These are phyloP conservation scores for Apostichopus californicus DNA, from an alignment of 35 echinoderm and acorn worm genomes.

Conservation along the genomic window DNA sequence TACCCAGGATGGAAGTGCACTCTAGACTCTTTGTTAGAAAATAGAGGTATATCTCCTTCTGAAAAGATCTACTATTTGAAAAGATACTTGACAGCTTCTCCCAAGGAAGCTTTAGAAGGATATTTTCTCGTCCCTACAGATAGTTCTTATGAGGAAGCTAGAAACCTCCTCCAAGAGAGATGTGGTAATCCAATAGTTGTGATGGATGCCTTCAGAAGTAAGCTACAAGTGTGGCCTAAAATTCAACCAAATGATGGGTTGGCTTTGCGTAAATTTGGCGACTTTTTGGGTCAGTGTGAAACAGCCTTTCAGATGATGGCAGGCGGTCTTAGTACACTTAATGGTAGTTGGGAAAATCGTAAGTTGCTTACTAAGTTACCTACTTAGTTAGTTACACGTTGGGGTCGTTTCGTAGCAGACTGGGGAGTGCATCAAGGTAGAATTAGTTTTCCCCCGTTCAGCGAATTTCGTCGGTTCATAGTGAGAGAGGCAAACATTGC, in stretches of 20 bases:
- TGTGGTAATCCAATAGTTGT: not conserved
- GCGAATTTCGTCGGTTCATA: too few relatives aligned
- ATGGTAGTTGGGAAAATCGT: too few relatives aligned
- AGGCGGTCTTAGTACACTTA: not conserved
- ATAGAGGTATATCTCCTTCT: constrained; percentile 31
- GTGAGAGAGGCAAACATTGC: too few relatives aligned
- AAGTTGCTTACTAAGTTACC: too few relatives aligned
- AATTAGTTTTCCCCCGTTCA: not conserved
- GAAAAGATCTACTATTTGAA: too few relatives aligned
- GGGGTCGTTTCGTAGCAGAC: too few relatives aligned
- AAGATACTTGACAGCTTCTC: constrained; percentile 17
- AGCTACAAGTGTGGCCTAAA: constrained; percentile 14
- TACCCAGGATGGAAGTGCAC: too few relatives aligned
- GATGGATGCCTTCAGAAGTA: constrained; percentile 1
- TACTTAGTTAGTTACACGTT: too few relatives aligned
- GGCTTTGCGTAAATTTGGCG: not conserved
- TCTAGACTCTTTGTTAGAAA: too few relatives aligned
- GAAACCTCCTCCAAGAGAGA: not conserved
- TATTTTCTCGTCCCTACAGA: constrained; percentile 29
- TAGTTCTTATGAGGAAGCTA: not conserved
- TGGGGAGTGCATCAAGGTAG: not conserved
- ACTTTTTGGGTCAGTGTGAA: not conserved
- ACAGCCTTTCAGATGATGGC: not conserved
- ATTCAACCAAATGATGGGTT: not conserved
- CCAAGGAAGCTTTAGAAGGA: not conserved